Conservation (phyloP, 2,888 invertebrate species). For the Sceliomorpha sp. region DNA sequence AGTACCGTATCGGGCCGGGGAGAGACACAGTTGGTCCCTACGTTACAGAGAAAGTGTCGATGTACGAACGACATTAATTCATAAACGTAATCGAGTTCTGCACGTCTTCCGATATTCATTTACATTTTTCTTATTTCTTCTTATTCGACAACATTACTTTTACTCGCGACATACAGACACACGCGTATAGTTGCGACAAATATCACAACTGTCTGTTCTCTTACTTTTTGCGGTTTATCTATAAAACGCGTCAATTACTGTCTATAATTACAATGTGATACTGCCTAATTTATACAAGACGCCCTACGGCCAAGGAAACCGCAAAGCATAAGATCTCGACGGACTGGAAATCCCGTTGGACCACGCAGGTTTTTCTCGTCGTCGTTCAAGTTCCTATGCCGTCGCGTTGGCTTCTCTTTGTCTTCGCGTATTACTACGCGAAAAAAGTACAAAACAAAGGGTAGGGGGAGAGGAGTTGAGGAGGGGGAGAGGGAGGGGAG, state of each 20-base stretch:
- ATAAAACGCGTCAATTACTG: conserved; percentile 3
- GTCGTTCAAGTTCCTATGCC: conserved; percentile 43
- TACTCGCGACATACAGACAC: no score
- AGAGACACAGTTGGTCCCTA: conserved; percentile 14
- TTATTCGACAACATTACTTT: no score
- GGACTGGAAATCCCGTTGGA: conserved; percentile 7
- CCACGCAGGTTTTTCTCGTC: conserved; percentile 39
- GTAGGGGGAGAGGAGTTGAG: conserved; percentile 23
- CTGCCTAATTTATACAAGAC: conserved; percentile 17
- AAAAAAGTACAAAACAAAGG: conserved; percentile 56
- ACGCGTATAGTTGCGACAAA: no score
- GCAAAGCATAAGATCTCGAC: conserved; percentile 13
- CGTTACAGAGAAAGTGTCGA: conserved; percentile 34
- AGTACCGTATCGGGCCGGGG: conserved; percentile 26
- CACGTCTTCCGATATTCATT: no score
- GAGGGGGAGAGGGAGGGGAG: conserved; percentile 1
- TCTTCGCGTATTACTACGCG: conserved; percentile 41
- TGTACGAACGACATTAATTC: no score
- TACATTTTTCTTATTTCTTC: no score
- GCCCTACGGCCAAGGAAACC: conserved; percentile 13
- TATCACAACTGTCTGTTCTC: no score
- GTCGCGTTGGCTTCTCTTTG: conserved; percentile 35
- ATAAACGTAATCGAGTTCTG: no score
- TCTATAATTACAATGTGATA: conserved; percentile 12
- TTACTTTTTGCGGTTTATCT: conserved; percentile 1